Percentiles rank a stretch among this genome's conserved stretches.
phyloP scores from a whole-genome alignment of 2,113 vertebrate species.

The Abramis brama region DNA sequence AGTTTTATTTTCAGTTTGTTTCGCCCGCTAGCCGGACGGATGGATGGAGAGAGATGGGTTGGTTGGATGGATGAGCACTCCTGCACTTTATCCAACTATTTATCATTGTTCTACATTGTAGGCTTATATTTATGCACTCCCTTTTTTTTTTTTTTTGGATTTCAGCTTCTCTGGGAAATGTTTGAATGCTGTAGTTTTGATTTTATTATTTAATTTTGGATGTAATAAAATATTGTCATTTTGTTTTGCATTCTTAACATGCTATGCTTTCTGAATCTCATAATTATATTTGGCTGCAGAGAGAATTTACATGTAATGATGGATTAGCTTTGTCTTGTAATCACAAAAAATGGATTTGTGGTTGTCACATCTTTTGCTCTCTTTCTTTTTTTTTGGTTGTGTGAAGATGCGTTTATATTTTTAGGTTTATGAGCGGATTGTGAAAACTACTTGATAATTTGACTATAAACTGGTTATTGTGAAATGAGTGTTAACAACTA shows the following conservation, averaged over 20 bases:
- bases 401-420: slow-evolving; percentile 28
- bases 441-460: slow-evolving; percentile 25
- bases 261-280: slow-evolving; percentile 38
- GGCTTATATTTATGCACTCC: slow-evolving; percentile 49
- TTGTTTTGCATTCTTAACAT: slow-evolving; percentile 23
- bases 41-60: slow-evolving; percentile 34
- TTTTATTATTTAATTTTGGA: slow-evolving; percentile 46
- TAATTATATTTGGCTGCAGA: slow-evolving; percentile 25
- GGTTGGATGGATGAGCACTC: slow-evolving; percentile 72
- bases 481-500: slow-evolving; percentile 23
- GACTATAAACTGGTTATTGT: slow-evolving; percentile 18
- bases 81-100: slow-evolving; percentile 76
- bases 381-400: neutral
- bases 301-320: slow-evolving; percentile 24
- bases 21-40: slow-evolving; percentile 15
- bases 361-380: slow-evolving; percentile 18
- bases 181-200: slow-evolving; percentile 16
- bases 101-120: slow-evolving; percentile 56
- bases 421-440: neutral
- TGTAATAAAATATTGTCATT: slow-evolving; percentile 28
- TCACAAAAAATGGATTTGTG: slow-evolving; percentile 23
- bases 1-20: slow-evolving; percentile 48
- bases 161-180: slow-evolving; percentile 30
- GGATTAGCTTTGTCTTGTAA: slow-evolving; percentile 28
- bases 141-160: slow-evolving; percentile 30